phyloP scores from a whole-genome alignment of 2,797 vertebrate genomes.

The Pelodytes ibericus region DNA sequence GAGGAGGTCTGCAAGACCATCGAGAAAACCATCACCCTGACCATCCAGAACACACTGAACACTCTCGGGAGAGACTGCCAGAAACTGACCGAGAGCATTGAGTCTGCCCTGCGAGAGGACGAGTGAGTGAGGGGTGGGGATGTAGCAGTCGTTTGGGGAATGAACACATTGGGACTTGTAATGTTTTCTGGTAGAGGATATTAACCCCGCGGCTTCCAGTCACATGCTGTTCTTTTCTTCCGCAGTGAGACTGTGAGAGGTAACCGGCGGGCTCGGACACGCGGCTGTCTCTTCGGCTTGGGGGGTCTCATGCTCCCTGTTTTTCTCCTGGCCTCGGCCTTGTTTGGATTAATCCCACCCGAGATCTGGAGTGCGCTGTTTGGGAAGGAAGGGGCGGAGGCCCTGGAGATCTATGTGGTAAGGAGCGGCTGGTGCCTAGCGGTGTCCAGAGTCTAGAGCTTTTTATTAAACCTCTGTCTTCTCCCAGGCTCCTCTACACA shows the following conservation, averaged over 20 bases:
- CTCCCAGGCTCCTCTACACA: slow-evolving; percentile 70
- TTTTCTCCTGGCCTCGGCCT: slow-evolving; percentile 71
- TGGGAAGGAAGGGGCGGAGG: slow-evolving; percentile 69
- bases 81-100: slow-evolving; percentile 74
- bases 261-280: slow-evolving; percentile 75
- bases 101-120: slow-evolving; percentile 67
- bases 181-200: background rate
- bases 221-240: background rate
- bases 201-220: background rate
- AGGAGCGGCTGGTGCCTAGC: background rate
- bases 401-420: slow-evolving; percentile 76
- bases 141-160: no score
- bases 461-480: background rate
- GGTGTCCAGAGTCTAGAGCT: no score
- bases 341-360: slow-evolving; percentile 72
- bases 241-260: slow-evolving; percentile 31
- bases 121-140: slow-evolving; percentile 60
- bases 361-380: slow-evolving; percentile 70
- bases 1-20: slow-evolving; percentile 80
- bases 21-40: slow-evolving; percentile 86
- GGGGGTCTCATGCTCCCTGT: slow-evolving; percentile 77
- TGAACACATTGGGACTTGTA: no score
- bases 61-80: slow-evolving; percentile 83
- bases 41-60: slow-evolving; percentile 83
- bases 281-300: slow-evolving; percentile 75